Conservation (phyloP, 2,113 vertebrate species). For the Ceyx margarethae region DNA sequence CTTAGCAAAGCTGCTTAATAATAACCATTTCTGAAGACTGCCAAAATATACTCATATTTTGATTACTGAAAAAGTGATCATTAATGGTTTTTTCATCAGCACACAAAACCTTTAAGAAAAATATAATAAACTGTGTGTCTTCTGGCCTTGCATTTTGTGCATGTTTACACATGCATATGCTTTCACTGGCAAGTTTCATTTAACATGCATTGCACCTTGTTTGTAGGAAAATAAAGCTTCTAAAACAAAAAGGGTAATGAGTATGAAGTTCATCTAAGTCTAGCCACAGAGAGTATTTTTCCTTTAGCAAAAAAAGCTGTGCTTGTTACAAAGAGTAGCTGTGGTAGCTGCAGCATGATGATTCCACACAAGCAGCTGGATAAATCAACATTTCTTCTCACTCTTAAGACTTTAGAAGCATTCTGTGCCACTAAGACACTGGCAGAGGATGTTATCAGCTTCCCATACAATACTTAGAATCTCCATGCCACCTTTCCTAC, state of each 20-base stretch:
- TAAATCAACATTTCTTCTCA: not conserved
- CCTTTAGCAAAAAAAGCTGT: not conserved
- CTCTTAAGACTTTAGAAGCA: not conserved
- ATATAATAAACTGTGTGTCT: not conserved
- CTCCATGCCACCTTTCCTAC: not conserved
- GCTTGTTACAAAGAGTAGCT: not conserved
- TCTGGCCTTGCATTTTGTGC: not conserved
- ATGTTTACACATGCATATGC: not conserved
- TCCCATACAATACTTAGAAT: not conserved
- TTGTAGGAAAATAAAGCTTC: not conserved
- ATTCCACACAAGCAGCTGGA: not conserved
- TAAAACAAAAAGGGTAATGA: not conserved
- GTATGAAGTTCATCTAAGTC: not conserved
- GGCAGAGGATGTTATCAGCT: not conserved
- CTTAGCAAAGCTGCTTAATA: not conserved
- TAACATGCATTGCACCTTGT: not conserved
- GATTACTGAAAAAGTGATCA: not conserved
- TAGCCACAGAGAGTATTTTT: not conserved
- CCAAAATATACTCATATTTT: not conserved
- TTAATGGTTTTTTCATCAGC: not conserved
- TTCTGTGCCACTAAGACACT: not conserved
- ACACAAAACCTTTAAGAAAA: not conserved
- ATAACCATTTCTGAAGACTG: not conserved
- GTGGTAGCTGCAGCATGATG: not conserved
- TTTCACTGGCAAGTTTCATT: not conserved